Evolutionary conservation across 2,888 invertebrate genomes (phyloP).

Genomic region (Parnassius smintheus): DNA sequence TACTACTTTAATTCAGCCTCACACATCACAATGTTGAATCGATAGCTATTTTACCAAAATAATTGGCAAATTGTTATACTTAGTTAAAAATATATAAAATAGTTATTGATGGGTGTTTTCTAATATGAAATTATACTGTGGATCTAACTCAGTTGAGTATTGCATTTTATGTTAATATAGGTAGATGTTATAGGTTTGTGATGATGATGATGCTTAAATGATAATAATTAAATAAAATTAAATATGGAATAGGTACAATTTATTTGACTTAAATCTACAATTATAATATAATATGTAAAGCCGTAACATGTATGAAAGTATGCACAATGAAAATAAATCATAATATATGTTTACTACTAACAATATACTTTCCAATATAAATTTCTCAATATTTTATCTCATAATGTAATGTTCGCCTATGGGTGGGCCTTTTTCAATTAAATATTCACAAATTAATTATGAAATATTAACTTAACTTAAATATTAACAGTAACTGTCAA

Average conservation of each 20-base stretch:
- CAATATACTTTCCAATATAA: constrained; percentile 26
- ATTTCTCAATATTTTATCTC: constrained; percentile 24
- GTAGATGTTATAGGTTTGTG: too few relatives aligned
- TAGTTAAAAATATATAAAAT: too few relatives aligned
- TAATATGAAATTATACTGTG: too few relatives aligned
- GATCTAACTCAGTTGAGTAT: too few relatives aligned
- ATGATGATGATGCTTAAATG: too few relatives aligned
- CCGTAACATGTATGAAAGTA: constrained; percentile 48
- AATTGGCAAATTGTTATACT: too few relatives aligned
- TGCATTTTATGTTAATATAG: too few relatives aligned
- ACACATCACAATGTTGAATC: too few relatives aligned
- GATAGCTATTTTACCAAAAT: too few relatives aligned
- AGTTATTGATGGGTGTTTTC: too few relatives aligned
- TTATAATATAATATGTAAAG: constrained; percentile 54
- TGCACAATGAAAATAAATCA: constrained; percentile 36
- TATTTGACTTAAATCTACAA: constrained; percentile 69
- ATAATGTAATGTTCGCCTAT: constrained; percentile 4
- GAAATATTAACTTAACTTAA: constrained; percentile 3
- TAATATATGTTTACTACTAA: constrained; percentile 22
- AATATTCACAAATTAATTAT: constrained; percentile 3
- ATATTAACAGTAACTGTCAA: constrained; percentile 3
- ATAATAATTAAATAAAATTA: too few relatives aligned
- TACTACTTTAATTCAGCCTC: too few relatives aligned
- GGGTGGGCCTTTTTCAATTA: constrained; percentile 1
- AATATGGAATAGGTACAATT: constrained; percentile 52